Percentiles rank a stretch among this genome's conserved stretches.
Evolutionary conservation across 2,797 vertebrate genomes (phyloP).

Genomic region (Arnoldichthys spilopterus): DNA sequence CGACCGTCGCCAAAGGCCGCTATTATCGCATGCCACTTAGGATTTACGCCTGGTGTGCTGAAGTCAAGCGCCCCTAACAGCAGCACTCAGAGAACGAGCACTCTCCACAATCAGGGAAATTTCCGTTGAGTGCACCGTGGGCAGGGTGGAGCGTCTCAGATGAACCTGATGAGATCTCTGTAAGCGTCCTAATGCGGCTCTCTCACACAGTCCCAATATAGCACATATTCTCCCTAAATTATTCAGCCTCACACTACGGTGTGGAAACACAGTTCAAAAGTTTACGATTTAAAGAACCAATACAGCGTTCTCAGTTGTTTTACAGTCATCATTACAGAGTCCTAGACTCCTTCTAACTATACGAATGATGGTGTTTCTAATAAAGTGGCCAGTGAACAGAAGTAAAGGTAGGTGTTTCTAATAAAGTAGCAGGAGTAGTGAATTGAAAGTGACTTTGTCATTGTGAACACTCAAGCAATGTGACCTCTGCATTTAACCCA

Average conservation of each 20-base stretch:
- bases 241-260: neutral
- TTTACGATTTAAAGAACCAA: neutral
- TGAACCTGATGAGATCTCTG: neutral
- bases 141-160: constrained; percentile 2
- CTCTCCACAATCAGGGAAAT: constrained; percentile 15
- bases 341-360: too few species aligned
- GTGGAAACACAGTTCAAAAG: neutral
- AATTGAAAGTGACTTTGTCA: too few species aligned
- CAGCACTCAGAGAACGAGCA: constrained; percentile 10
- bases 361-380: neutral
- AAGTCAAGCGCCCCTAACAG: constrained; percentile 22
- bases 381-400: neutral
- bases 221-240: neutral
- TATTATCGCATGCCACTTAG: constrained; percentile 11
- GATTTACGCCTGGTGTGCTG: neutral
- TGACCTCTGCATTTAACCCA: too few species aligned
- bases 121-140: constrained; percentile 19
- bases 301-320: neutral
- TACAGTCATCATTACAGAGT: too few species aligned
- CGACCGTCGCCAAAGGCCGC: constrained; percentile 11
- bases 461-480: too few species aligned
- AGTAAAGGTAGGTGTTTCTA: neutral
- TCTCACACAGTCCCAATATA: neutral
- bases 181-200: neutral
- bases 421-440: neutral